Percentiles rank a stretch among this genome's conserved stretches.
Conservation (phyloP, 1,140 invertebrate species). For the Anoplolepis gracilipes region DNA sequence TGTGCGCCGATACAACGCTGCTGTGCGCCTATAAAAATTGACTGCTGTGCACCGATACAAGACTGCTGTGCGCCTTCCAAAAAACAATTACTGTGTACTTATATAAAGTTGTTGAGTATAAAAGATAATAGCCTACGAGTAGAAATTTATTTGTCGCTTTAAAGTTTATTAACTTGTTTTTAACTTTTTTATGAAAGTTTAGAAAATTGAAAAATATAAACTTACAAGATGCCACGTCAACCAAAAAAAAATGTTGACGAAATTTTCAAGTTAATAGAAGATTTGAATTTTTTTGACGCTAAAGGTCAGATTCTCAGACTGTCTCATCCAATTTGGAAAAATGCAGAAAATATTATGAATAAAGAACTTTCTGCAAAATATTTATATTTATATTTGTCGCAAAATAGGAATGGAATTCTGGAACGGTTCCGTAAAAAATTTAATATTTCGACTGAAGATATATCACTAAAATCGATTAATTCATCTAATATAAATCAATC, state of each 20-base stretch:
- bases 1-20: no score
- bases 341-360: background rate
- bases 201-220: no score
- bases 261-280: background rate
- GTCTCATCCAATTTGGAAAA: conserved; percentile 9
- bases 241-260: background rate
- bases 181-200: no score
- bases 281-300: conserved; percentile 5
- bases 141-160: no score
- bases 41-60: no score
- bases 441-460: background rate
- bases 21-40: no score
- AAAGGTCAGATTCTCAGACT: background rate
- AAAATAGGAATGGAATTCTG: background rate
- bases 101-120: no score
- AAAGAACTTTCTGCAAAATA: background rate
- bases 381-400: conserved; percentile 5
- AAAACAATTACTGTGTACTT: no score
- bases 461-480: background rate
- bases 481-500: background rate
- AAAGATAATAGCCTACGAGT: no score
- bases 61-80: no score
- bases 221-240: conserved; percentile 16
- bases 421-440: background rate
- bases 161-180: no score